phyloP scores from a whole-genome alignment of 2,113 vertebrate species.

The Hypomesus transpacificus region DNA sequence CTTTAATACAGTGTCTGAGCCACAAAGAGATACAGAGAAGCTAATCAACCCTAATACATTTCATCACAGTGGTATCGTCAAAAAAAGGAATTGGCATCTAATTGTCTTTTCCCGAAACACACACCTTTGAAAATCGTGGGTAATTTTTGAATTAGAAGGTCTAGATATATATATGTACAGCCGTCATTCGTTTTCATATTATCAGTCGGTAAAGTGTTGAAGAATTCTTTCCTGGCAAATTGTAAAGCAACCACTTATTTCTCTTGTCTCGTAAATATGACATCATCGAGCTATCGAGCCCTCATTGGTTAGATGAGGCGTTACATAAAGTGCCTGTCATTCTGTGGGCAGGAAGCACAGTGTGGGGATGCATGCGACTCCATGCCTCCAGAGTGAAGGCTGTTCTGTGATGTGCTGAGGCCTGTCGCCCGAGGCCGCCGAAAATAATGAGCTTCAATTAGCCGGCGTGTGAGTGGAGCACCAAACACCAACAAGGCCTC shows the following conservation, averaged over 20 bases:
- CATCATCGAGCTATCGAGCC: too few species aligned
- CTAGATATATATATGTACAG: too few species aligned
- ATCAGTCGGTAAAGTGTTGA: too few species aligned
- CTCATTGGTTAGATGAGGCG: too few species aligned
- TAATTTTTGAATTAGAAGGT: too few species aligned
- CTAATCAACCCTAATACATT: conserved; percentile 43
- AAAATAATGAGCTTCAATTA: background rate
- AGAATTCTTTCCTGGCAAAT: too few species aligned
- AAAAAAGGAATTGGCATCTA: background rate
- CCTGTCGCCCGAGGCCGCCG: background rate
- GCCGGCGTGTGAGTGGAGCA: background rate
- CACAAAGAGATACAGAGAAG: conserved; percentile 38
- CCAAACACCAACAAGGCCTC: background rate
- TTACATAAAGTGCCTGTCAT: too few species aligned
- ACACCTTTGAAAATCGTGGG: background rate
- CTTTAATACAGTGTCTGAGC: conserved; percentile 34
- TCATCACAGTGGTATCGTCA: conserved; percentile 23
- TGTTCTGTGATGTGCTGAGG: background rate
- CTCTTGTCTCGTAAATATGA: too few species aligned
- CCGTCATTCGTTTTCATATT: too few species aligned
- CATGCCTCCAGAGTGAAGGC: background rate
- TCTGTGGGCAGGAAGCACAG: too few species aligned
- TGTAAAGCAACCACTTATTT: too few species aligned
- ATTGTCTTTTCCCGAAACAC: background rate
- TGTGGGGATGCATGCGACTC: too few species aligned